Base-by-base conservation (phyloP, 2,888 invertebrate genomes). In the Oligia strigilis region DNA sequence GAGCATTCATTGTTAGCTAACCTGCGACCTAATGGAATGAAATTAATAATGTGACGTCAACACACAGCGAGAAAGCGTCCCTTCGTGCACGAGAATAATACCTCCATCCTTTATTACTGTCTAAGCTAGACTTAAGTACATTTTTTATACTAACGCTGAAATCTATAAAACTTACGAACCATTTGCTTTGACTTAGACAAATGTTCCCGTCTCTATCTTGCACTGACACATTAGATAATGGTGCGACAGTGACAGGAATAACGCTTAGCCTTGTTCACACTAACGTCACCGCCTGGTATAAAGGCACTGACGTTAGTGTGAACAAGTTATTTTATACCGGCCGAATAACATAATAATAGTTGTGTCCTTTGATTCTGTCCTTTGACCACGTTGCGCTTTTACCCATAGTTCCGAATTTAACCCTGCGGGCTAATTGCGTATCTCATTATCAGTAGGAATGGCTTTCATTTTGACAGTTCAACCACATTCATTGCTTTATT, bases 41-140 rank as follows among this genome's bases (percentile, higher is more conserved):
- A 80, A 65, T 79, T 72, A 80, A 80, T 79, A 55, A 79, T 80
- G 46, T 49, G 19, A 46, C n/a, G 55, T n/a, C 64, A 72, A 46
- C 11, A 80, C 36, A 55, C n/a, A 40, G 8, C 46, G 72, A 79
- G 19, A 64, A 72, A 46, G n/a, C 46, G 14, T 55, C 55, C n/a
- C 17, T 79, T 55, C n/a, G 43, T 46, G 19, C 43, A 13, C 17
- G 36, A 64, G 17, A 46, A 64, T 64, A 64, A 71, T 64, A 36
- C n/a, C 14, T 79, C 11, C 8, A 71, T 14, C n/a, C 36, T 72
- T 72, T 55, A 6, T 69, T 29, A 69, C 19, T 78, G 36, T 71
- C 2, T 49, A 13, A 65, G 23, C 17, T 49, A 69, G 29, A 49
- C 29, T 69, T 29, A 19, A 11, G 29, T 19, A 69, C n/a, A 17